A percentile compares a stretch with the other conserved stretches of the same genome.
Evolutionary conservation across 1,140 invertebrate genomes (phyloP).

Genomic region (Polypedilum vanderplanki): DNA sequence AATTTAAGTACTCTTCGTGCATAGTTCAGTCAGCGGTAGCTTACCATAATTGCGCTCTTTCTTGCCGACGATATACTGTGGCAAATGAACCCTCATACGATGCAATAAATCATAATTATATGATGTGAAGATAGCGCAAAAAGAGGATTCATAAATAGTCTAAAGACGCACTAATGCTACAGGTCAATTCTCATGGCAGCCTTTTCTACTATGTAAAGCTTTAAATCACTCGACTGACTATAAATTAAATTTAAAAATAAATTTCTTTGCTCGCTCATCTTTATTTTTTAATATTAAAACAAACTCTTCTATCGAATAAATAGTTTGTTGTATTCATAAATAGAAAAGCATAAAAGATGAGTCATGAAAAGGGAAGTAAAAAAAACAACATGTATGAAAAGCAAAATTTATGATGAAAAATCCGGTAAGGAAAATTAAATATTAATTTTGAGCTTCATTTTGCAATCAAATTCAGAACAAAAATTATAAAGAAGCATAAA

Average conservation of each 20-base stretch:
- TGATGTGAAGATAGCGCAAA: conserved; percentile 1
- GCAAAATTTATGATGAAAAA: conserved; percentile 7
- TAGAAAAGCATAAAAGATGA: neutral
- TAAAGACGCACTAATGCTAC: conserved; percentile 12
- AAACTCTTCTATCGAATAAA: neutral
- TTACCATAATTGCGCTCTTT: too few relatives aligned
- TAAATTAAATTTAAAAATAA: conserved; percentile 2
- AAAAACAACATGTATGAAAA: neutral
- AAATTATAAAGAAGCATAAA: neutral
- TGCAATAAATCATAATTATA: conserved; percentile 6
- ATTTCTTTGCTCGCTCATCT: neutral
- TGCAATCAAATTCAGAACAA: neutral
- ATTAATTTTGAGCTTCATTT: conserved; percentile 17
- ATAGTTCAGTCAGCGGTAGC: too few relatives aligned
- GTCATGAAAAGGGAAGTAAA: neutral
- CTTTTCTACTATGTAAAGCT: neutral
- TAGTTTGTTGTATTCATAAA: neutral
- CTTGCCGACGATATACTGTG: too few relatives aligned
- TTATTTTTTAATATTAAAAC: too few relatives aligned
- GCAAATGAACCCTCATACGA: neutral
- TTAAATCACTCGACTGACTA: neutral
- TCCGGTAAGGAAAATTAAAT: conserved; percentile 23
- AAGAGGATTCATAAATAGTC: neutral
- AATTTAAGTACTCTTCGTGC: too few relatives aligned
- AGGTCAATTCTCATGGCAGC: conserved; percentile 7